phyloP scores from a whole-genome alignment of 2,888 invertebrate genomes.

The Chrysolina haemoptera region DNA sequence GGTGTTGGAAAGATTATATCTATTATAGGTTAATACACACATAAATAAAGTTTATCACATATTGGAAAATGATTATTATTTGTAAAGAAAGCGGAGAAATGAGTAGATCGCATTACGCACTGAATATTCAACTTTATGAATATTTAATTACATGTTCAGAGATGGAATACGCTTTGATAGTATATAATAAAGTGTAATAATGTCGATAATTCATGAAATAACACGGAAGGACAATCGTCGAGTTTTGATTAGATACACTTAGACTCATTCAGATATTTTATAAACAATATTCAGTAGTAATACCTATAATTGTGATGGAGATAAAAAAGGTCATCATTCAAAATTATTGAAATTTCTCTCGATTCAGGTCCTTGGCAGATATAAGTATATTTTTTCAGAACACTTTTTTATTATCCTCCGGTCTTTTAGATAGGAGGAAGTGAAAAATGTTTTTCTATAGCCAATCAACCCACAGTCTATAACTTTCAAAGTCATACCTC shows the following conservation, averaged over 20 bases:
- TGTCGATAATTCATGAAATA: background rate
- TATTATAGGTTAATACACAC: conserved; percentile 12
- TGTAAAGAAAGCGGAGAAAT: conserved; percentile 23
- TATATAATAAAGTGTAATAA: conserved; percentile 1
- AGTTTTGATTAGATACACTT: background rate
- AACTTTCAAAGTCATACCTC: no score
- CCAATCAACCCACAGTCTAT: no score
- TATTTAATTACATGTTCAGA: background rate
- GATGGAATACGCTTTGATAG: background rate
- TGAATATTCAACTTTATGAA: background rate
- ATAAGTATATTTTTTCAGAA: no score
- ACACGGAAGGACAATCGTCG: background rate
- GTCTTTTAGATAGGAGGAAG: no score
- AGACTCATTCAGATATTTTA: background rate
- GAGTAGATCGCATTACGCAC: background rate
- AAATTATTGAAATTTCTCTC: no score
- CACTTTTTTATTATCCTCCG: no score
- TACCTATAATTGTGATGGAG: background rate
- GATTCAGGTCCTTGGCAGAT: no score
- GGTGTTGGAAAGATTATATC: conserved; percentile 16
- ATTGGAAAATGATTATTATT: conserved; percentile 23
- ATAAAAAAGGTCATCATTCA: background rate
- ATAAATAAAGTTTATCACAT: conserved; percentile 15
- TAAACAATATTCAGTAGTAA: background rate
- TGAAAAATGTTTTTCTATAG: no score